phyloP scores from a whole-genome alignment of 2,888 invertebrate species.

The Synergus laeviventris region DNA sequence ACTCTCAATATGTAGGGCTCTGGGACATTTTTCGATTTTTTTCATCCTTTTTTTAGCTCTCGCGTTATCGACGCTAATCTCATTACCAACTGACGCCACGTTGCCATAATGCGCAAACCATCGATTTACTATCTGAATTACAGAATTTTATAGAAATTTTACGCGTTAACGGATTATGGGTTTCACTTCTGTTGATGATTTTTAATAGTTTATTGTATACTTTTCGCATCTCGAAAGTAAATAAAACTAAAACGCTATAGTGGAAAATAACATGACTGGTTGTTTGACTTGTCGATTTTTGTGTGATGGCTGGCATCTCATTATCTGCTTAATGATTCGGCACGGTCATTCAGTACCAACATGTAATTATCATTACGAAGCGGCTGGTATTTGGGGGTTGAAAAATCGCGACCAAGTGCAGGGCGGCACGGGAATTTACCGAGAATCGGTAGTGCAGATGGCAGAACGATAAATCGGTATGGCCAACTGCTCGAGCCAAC shows the following conservation, averaged over 20 bases:
- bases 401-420: slow-evolving; percentile 47
- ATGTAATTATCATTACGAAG: slow-evolving; percentile 39
- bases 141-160: slow-evolving; percentile 24
- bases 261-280: neutral
- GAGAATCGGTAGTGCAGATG: slow-evolving; percentile 61
- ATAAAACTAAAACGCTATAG: no score
- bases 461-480: slow-evolving; percentile 69
- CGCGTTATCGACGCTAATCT: slow-evolving; percentile 38
- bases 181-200: neutral
- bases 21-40: slow-evolving; percentile 66
- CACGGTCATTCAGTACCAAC: slow-evolving; percentile 20
- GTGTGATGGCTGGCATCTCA: slow-evolving; percentile 15
- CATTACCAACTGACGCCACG: slow-evolving; percentile 25
- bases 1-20: slow-evolving; percentile 66
- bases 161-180: slow-evolving; percentile 6
- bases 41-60: slow-evolving; percentile 46
- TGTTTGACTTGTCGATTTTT: slow-evolving; percentile 20
- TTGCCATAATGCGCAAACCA: slow-evolving; percentile 26
- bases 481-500: slow-evolving; percentile 68
- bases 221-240: neutral
- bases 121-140: slow-evolving; percentile 4
- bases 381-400: slow-evolving; percentile 27
- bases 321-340: slow-evolving; percentile 30
- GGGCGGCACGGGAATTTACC: slow-evolving; percentile 56
- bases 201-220: neutral